These are phyloP conservation scores for Stigmatopora nigra DNA, from an alignment of 2,113 vertebrate species.

Conservation along the genomic window DNA sequence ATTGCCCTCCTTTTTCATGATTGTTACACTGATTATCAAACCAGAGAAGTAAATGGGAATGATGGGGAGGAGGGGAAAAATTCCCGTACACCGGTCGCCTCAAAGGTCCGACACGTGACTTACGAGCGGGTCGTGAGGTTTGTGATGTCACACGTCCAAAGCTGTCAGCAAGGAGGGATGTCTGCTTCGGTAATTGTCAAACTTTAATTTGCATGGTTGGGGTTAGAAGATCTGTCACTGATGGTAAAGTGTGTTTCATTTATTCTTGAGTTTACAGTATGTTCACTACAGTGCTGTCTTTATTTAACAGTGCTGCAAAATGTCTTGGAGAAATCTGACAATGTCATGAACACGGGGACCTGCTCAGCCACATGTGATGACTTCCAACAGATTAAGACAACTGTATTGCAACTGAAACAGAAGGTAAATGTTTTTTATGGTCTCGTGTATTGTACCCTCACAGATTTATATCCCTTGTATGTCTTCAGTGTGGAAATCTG, in stretches of 20 bases:
- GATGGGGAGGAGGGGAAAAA: background rate
- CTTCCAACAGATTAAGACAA: conserved; percentile 89
- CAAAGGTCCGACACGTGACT: background rate
- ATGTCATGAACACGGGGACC: conserved; percentile 70
- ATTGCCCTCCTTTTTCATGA: background rate
- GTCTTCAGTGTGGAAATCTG: conserved; percentile 19
- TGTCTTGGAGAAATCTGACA: conserved; percentile 80
- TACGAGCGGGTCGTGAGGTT: background rate
- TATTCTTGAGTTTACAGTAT: background rate
- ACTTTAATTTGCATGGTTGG: background rate
- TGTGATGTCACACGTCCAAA: conserved; percentile 1
- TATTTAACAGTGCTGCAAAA: conserved; percentile 55
- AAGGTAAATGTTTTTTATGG: conserved; percentile 70
- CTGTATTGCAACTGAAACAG: conserved; percentile 88
- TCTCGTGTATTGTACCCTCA: background rate
- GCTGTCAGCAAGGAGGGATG: background rate
- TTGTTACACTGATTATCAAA: conserved; percentile 1
- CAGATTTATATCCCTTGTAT: background rate
- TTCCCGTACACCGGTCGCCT: background rate
- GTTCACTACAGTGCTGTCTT: background rate
- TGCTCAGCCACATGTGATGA: conserved; percentile 93
- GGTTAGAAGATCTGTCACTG: background rate
- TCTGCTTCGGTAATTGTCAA: background rate
- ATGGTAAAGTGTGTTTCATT: background rate
- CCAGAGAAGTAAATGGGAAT: background rate